A percentile compares a stretch with the other conserved stretches of the same genome.
Evolutionary conservation across 2,797 vertebrate genomes (phyloP).

Genomic region (Pipistrellus kuhlii): DNA sequence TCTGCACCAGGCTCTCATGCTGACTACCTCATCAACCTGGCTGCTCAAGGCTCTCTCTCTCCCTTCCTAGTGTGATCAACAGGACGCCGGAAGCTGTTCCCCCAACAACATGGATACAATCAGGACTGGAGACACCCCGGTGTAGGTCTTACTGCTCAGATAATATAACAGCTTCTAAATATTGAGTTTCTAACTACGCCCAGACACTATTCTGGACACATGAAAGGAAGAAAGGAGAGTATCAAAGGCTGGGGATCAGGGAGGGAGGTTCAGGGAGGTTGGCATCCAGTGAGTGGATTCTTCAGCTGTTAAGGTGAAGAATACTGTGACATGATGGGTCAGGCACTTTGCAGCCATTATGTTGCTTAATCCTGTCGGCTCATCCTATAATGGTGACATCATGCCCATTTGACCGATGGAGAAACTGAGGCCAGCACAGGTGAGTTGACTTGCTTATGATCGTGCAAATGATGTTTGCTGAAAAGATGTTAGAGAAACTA

Average conservation of each 20-base stretch:
- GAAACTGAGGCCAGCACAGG: neutral
- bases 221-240: neutral
- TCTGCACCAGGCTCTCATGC: rapidly evolving
- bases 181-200: neutral
- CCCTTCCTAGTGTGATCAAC: neutral
- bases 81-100: neutral
- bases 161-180: neutral
- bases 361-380: neutral
- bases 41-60: neutral
- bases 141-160: neutral
- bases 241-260: neutral
- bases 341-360: neutral
- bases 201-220: neutral
- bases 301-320: neutral
- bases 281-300: no score
- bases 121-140: neutral
- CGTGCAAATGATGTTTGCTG: neutral
- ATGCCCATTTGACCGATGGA: neutral
- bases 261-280: rapidly evolving
- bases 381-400: neutral
- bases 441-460: neutral
- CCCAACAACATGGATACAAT: neutral
- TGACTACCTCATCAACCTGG: neutral
- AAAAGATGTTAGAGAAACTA: neutral
- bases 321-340: no score